Percentiles rank a stretch among this genome's conserved stretches.
phyloP scores from a whole-genome alignment of 2,888 invertebrate species.

The Sicus ferrugineus region DNA sequence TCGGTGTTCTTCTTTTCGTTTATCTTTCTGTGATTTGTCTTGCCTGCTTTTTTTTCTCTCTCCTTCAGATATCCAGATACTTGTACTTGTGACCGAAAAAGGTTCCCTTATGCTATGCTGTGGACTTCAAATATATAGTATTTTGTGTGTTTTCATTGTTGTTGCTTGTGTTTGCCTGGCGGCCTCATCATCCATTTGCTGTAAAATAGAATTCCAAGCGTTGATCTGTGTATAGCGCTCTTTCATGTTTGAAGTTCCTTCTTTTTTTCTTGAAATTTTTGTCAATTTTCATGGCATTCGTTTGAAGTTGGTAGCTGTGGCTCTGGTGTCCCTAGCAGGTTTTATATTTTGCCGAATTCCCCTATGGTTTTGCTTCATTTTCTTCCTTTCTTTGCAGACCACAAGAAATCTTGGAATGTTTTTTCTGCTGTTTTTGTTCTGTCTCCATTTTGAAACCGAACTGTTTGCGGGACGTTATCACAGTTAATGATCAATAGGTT shows the following conservation, averaged over 20 bases:
- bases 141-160: conserved; percentile 10
- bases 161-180: conserved; percentile 16
- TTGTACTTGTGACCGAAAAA: conserved; percentile 32
- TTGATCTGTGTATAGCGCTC: conserved; percentile 20
- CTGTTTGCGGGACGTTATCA: neutral
- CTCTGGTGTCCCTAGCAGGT: conserved; percentile 13
- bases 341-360: conserved; percentile 2
- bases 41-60: conserved; percentile 2
- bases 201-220: conserved; percentile 31
- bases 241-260: conserved; percentile 11
- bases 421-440: neutral
- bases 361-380: conserved; percentile 16
- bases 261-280: conserved; percentile 24
- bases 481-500: neutral
- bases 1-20: conserved; percentile 14
- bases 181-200: conserved; percentile 23
- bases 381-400: conserved; percentile 29
- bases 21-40: conserved; percentile 4
- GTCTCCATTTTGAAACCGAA: neutral
- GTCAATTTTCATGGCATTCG: conserved; percentile 22
- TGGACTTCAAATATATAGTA: conserved; percentile 30
- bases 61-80: neutral
- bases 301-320: conserved; percentile 2
- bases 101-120: conserved; percentile 38
- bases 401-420: conserved; percentile 33